Base-by-base conservation (phyloP, 2,797 vertebrate genomes). In the Lepus oiostolus region DNA sequence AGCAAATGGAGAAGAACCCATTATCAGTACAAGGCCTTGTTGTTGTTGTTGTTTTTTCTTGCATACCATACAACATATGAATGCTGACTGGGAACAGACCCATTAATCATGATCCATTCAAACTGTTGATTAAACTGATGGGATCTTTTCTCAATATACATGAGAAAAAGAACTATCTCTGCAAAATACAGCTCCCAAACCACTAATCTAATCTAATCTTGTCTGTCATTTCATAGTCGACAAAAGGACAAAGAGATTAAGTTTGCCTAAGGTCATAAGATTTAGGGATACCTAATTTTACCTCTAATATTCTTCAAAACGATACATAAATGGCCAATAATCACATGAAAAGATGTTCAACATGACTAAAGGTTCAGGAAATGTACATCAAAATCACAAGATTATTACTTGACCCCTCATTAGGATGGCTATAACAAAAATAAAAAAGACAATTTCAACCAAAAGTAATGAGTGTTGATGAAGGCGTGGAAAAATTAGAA, bases 151-250 rank as follows among this genome's bases (percentile, higher is more conserved):
- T 60, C 58, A 54, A 77, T 22, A 86, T 17, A 58, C 47, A 90
- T 22, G 65, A 6, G 67, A 71, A 47, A 65, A 79, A 75, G 32
- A 89, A 58, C 24, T 92, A 13, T 92, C 70, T 86, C 70, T 86
- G 8, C 77, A 71, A 85, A 70, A 94, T 17, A 38, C 0, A 85
- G 54, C n/a, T 72, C 22, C 7, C 28, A 54, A 79, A 42, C 6
- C 26, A 67, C 50, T 50, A 19, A 30, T 38, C 65, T 89, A 80
- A 35, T 68, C 50, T 38, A 52, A 38, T 80, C 19, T 68, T 50
- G 50, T 60, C 32, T 42, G 38, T 42, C 38, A 63, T 50, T 76
- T 65, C 19, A 77, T 3, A 58, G 42, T 3, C 32, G 6, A 58
- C 68, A 42, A 68, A 9, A 82, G 85, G 88, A 22, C 2, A 30